These are phyloP conservation scores for Teleiodes luculella DNA, from an alignment of 2,888 invertebrate genomes.

Conservation along the genomic window DNA sequence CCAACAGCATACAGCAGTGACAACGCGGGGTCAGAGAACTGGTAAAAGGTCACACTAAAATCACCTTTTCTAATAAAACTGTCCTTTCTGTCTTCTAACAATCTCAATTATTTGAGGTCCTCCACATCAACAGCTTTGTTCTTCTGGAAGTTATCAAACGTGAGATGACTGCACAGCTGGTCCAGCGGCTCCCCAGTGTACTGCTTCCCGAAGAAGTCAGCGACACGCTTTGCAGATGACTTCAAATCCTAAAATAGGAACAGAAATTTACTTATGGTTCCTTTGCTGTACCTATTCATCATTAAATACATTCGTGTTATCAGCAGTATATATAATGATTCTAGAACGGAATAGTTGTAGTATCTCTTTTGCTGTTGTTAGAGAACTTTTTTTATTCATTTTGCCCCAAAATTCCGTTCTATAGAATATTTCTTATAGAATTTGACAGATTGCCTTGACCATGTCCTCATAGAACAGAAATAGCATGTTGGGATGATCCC, in stretches of 20 bases:
- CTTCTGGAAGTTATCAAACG: constrained; percentile 85
- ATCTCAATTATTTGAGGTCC: constrained; percentile 54
- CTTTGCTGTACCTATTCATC: no score
- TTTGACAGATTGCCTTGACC: constrained; percentile 57
- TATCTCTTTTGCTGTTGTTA: no score
- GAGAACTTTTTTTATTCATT: no score
- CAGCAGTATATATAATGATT: no score
- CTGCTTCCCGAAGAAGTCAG: constrained; percentile 75
- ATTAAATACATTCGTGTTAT: no score
- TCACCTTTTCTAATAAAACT: constrained; percentile 80
- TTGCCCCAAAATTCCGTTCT: no score
- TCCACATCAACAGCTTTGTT: constrained; percentile 85
- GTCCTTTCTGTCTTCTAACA: constrained; percentile 51
- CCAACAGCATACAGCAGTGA: no score
- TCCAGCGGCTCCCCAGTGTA: constrained; percentile 72
- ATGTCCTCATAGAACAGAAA: constrained; percentile 86
- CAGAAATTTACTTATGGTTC: no score
- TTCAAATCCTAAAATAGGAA: constrained; percentile 62
- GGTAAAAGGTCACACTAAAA: no score
- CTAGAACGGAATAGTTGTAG: no score
- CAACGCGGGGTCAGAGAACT: no score
- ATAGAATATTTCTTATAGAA: no score
- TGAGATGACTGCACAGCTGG: constrained; percentile 80
- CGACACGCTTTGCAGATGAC: constrained; percentile 65
- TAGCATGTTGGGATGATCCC: constrained; percentile 79